These are phyloP conservation scores for Poecilia velifera DNA, from an alignment of 2,797 vertebrate species.

Conservation along the genomic window DNA sequence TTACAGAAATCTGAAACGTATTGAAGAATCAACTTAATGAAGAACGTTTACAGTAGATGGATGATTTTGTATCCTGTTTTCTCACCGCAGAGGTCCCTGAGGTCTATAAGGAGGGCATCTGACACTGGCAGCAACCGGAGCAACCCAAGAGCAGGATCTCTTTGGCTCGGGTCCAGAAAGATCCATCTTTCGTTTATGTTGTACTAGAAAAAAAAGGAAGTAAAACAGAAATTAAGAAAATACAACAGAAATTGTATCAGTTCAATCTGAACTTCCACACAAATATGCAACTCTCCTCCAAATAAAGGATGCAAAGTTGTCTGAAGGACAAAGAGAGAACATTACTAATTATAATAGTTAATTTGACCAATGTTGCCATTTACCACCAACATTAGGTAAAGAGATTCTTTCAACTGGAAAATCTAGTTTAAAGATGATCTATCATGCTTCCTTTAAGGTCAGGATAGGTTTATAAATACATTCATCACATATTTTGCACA, in stretches of 20 bases:
- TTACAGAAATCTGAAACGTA: not conserved
- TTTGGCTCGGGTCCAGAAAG: conserved; percentile 29
- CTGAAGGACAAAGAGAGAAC: not conserved
- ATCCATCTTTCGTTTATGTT: conserved; percentile 31
- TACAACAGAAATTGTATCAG: not conserved
- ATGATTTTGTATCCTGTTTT: not conserved
- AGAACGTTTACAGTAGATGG: not conserved
- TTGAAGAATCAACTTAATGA: too few species aligned
- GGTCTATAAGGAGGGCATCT: conserved; percentile 49
- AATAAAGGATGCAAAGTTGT: not conserved
- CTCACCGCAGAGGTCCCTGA: conserved; percentile 53
- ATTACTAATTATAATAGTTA: too few species aligned
- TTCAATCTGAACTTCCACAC: not conserved
- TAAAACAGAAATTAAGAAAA: not conserved
- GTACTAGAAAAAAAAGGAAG: conserved; percentile 14
- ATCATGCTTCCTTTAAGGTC: too few species aligned
- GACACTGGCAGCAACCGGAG: not conserved
- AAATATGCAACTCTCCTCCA: not conserved
- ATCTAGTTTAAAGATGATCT: too few species aligned
- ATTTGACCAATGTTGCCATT: too few species aligned
- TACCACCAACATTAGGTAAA: too few species aligned
- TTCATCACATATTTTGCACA: too few species aligned
- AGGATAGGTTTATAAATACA: too few species aligned
- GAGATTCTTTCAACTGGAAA: too few species aligned
- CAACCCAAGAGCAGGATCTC: not conserved